A percentile compares a stretch with the other conserved stretches of the same genome.
phyloP scores from a whole-genome alignment of 64 coral and sea anemone genomes.

The Cladopsammia gracilis region DNA sequence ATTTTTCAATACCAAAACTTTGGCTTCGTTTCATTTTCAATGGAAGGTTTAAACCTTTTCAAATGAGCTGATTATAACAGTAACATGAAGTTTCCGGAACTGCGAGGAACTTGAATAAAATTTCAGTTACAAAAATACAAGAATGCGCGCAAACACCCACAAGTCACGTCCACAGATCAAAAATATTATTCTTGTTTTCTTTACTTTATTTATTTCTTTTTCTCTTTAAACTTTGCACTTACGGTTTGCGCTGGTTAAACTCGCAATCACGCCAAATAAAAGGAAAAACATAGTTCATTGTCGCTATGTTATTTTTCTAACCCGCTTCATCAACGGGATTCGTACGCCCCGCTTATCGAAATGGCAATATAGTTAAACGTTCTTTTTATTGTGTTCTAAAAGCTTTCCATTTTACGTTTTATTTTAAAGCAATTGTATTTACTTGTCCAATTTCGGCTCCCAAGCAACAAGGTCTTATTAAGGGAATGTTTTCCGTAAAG shows the following conservation, averaged over 20 bases:
- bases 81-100: neutral
- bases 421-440: neutral
- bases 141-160: neutral
- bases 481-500: slow-evolving; percentile 28
- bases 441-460: neutral
- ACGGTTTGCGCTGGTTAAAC: no score
- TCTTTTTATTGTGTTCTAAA: neutral
- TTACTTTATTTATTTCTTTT: no score
- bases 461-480: neutral
- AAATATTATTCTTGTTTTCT: no score
- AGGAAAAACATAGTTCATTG: no score
- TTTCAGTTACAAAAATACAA: neutral
- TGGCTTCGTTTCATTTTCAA: neutral
- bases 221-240: no score
- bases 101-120: neutral
- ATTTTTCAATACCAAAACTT: no score
- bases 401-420: neutral
- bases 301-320: neutral
- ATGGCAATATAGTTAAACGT: neutral
- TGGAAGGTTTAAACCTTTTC: neutral
- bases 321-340: neutral
- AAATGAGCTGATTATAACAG: neutral
- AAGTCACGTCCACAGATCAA: neutral
- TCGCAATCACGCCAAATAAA: no score
- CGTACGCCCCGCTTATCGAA: neutral